phyloP scores from a whole-genome alignment of 2,797 vertebrate species.

The Cryptoblepharus egeriae region DNA sequence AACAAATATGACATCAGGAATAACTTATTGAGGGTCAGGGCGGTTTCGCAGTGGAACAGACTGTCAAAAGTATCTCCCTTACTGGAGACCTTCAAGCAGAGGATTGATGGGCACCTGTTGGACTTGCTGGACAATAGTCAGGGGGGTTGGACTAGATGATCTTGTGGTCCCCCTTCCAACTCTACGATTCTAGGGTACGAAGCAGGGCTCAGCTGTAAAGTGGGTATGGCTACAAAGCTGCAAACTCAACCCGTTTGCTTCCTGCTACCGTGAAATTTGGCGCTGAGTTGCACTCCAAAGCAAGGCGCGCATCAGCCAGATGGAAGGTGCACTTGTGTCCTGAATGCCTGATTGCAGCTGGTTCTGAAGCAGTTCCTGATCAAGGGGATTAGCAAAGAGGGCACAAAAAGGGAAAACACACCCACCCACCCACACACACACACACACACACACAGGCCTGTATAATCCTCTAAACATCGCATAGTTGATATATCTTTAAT shows the following conservation, averaged over 20 bases:
- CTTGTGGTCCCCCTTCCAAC: no score
- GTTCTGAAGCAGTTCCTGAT: constrained; percentile 58
- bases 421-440: no score
- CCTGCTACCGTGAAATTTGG: background rate
- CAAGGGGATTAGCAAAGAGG: constrained; percentile 64
- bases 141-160: no score
- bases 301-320: background rate
- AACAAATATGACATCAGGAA: no score
- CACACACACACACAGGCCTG: background rate
- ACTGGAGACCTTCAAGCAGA: no score
- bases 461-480: constrained; percentile 70
- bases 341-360: constrained; percentile 13
- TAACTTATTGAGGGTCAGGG: no score
- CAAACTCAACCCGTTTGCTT: background rate
- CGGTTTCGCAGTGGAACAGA: no score
- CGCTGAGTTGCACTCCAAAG: accelerated
- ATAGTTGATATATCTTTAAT: constrained; percentile 63
- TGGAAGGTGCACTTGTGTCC: background rate
- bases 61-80: no score
- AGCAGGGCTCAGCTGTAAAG: background rate
- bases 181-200: no score
- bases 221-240: background rate
- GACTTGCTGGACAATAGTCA: no score
- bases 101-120: no score
- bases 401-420: constrained; percentile 52